Base-by-base conservation (phyloP, 1,140 invertebrate species). In the Diabrotica virgifera region DNA sequence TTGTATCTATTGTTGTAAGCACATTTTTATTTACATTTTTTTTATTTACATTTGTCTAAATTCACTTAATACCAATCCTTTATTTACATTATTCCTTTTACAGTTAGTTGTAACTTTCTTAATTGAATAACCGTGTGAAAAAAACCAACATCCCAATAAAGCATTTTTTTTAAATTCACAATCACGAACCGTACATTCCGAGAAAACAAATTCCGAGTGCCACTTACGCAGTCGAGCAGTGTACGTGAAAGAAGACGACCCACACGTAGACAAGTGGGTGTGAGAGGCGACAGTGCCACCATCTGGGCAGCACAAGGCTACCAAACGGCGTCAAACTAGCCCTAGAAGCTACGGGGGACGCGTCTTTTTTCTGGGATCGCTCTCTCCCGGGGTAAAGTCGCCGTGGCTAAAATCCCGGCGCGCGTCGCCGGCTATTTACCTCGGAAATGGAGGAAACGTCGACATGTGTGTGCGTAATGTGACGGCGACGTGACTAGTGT, bases 231-330 rank as follows among this genome's bases (percentile, higher is more conserved):
- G 24, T 46, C 8, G 40, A n/a, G 40, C 40, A 46, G 40, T 46
- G 40, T 46, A 46, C n/a, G n/a, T 10, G 8, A 46, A n/a, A 6
- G 53, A 36, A 35, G 53, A 55, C 53, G 53, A 55, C 53, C 53
- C 53, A 55, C 53, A 55, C 53, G 53, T 55, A 14, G 53, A 14
- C 24, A 9, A 36, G 8, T 14, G 35, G 13, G 53, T 55, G 53
- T 46, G 40, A 46, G 8, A 8, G 40, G 40, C 40, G 40, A 46
- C 40, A 36, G 24, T 55, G 24, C 35, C n/a, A 36, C 53, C 53
- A 55, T 55, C 53, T 55, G 53, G 13, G 53, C 10, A 14, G 53
- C 53, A 55, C 53, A 55, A 55, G 53, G 13, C 53, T 10, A 24
- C 53, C n/a, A 55, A 55, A 55, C 13, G 53, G 53, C 13, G n/a